These are phyloP conservation scores for Aldabrachelys gigantea DNA, from an alignment of 2,113 vertebrate genomes.

Conservation along the genomic window DNA sequence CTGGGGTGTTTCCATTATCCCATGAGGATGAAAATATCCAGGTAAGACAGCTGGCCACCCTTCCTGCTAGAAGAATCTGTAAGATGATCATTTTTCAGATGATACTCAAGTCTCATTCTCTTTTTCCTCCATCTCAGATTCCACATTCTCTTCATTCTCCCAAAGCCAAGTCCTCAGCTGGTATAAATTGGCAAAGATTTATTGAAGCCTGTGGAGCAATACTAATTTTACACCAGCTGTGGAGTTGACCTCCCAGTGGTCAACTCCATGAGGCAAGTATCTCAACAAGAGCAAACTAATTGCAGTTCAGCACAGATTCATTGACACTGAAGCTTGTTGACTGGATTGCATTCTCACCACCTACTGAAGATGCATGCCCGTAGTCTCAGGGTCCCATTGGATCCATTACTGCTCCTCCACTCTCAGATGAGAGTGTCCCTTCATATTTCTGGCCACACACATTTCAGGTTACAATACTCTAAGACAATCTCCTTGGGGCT, in stretches of 20 bases:
- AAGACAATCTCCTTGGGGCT: neutral
- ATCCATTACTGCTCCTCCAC: neutral
- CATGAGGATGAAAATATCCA: neutral
- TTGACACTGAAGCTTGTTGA: neutral
- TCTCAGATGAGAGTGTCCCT: neutral
- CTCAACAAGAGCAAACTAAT: neutral
- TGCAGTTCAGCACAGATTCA: neutral
- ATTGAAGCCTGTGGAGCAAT: neutral
- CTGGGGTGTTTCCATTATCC: neutral
- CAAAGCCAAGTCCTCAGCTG: neutral
- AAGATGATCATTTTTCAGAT: rapidly evolving
- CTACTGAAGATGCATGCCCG: neutral
- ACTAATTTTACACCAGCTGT: neutral
- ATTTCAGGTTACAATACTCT: neutral
- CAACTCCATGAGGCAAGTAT: neutral
- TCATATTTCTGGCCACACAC: neutral
- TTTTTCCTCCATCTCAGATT: neutral
- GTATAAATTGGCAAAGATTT: neutral
- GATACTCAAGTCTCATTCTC: rapidly evolving
- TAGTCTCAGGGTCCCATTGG: neutral
- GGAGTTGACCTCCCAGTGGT: neutral
- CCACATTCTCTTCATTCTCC: neutral
- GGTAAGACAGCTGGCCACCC: neutral
- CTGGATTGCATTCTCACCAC: neutral
- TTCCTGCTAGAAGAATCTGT: neutral